These are phyloP conservation scores for Raja brachyura DNA, from an alignment of 2,113 vertebrate genomes.

Conservation along the genomic window DNA sequence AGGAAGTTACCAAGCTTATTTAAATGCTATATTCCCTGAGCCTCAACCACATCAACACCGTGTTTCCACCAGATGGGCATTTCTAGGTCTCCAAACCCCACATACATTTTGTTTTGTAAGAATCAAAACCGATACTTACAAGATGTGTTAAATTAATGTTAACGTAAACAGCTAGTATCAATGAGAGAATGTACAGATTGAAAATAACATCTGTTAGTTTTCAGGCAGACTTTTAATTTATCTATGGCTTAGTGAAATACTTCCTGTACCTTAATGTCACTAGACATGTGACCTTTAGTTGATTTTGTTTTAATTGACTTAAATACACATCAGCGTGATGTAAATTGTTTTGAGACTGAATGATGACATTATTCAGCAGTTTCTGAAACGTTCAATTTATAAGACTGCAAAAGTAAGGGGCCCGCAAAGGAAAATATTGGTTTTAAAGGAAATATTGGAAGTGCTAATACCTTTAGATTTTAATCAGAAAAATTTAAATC, in stretches of 20 bases:
- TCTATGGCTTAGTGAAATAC: background rate
- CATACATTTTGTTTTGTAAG: background rate
- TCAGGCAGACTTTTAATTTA: slow-evolving; percentile 6
- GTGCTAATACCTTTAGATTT: background rate
- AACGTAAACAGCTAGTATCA: background rate
- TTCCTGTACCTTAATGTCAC: background rate
- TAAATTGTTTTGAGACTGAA: background rate
- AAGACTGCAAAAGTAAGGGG: background rate
- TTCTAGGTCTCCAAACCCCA: background rate
- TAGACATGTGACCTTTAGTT: background rate
- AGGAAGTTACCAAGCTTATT: background rate
- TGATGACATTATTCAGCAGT: background rate
- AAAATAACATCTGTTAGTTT: background rate
- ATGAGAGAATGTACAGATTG: background rate
- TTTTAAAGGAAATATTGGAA: background rate
- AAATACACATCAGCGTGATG: background rate
- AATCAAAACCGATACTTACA: background rate
- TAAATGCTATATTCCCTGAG: background rate
- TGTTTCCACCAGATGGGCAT: background rate
- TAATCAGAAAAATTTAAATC: background rate
- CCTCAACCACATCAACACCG: too few relatives aligned
- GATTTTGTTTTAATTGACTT: background rate
- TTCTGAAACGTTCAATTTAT: background rate
- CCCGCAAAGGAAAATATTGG: too few relatives aligned
- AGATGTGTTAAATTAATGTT: background rate